Conservation (phyloP, 1,140 invertebrate genomes). For the Heliconius hermathena region DNA sequence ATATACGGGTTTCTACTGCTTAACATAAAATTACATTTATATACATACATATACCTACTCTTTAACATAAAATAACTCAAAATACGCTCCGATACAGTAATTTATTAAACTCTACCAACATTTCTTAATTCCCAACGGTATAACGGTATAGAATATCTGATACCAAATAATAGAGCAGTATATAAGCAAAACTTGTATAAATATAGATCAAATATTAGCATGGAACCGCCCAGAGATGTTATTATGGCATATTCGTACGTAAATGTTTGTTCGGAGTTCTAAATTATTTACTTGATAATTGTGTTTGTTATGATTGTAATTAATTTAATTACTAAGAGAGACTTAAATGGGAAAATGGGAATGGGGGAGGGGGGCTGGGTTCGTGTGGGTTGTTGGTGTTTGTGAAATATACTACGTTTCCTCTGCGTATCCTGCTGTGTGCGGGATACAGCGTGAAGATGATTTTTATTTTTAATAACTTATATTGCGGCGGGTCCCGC, state of each 20-base stretch:
- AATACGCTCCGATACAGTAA: background rate
- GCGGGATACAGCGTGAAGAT: no score
- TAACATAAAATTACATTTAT: background rate
- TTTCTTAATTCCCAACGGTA: conserved; percentile 1
- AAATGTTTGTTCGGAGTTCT: background rate
- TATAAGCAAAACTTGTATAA: conserved; percentile 1
- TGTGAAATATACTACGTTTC: no score
- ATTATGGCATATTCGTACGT: background rate
- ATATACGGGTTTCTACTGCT: background rate
- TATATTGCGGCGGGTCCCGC: no score
- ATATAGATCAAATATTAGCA: conserved; percentile 6
- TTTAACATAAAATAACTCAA: conserved; percentile 3
- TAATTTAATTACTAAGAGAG: background rate
- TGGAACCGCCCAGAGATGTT: background rate
- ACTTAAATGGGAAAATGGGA: no score
- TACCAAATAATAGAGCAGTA: background rate
- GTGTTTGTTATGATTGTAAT: background rate
- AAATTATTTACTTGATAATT: background rate
- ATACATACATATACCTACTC: background rate
- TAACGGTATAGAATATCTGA: background rate
- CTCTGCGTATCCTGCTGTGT: no score
- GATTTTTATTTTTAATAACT: no score
- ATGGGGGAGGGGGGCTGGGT: no score
- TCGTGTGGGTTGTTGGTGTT: no score
- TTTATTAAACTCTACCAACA: conserved; percentile 3